phyloP scores from a whole-genome alignment of 2,888 invertebrate genomes.

The Teleogryllus oceanicus region DNA sequence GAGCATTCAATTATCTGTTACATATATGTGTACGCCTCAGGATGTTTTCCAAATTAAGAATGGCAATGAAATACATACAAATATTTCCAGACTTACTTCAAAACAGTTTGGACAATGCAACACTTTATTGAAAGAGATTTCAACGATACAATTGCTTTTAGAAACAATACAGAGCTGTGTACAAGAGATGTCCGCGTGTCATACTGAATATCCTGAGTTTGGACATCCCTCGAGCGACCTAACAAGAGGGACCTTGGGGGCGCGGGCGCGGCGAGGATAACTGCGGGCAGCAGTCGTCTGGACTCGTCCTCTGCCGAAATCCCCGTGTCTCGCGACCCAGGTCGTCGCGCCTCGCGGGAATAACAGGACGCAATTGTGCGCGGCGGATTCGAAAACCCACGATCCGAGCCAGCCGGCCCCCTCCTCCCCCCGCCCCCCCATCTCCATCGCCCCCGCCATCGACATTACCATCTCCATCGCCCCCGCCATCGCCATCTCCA shows the following conservation, averaged over 20 bases:
- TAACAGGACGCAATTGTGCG: slow-evolving; percentile 1
- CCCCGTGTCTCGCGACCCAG: neutral
- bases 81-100: too few relatives aligned
- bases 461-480: too few relatives aligned
- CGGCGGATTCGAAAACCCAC: slow-evolving; percentile 6
- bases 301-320: neutral
- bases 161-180: too few relatives aligned
- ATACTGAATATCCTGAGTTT: neutral
- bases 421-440: neutral
- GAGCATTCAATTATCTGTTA: too few relatives aligned
- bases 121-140: too few relatives aligned
- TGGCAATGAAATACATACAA: too few relatives aligned
- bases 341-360: neutral
- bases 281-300: neutral
- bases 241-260: neutral
- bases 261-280: neutral
- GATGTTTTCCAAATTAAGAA: too few relatives aligned
- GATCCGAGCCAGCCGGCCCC: neutral
- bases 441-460: too few relatives aligned
- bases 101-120: too few relatives aligned
- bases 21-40: too few relatives aligned
- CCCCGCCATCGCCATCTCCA: too few relatives aligned
- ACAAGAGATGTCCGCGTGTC: neutral
- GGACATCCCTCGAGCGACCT: neutral
- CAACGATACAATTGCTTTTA: too few relatives aligned